phyloP scores from a whole-genome alignment of 2,797 vertebrate species.

The Pristis pectinata region DNA sequence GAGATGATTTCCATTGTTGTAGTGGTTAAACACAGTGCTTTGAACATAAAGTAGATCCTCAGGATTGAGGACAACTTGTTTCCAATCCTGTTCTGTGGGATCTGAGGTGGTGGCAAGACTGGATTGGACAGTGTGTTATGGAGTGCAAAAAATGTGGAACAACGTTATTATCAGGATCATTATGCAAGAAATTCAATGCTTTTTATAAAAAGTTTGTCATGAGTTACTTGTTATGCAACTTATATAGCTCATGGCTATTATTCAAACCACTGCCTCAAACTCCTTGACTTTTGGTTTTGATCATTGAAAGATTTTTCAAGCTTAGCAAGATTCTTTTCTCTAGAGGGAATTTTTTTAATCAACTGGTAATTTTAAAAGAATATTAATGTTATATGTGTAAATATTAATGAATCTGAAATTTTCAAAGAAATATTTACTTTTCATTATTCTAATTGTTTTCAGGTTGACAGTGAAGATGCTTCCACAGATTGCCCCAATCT shows the following conservation, averaged over 20 bases:
- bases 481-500: not conserved
- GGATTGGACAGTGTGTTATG: too few relatives aligned
- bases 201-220: not conserved
- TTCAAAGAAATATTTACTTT: not conserved
- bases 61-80: too few relatives aligned
- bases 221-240: not conserved
- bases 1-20: too few relatives aligned
- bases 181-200: not conserved
- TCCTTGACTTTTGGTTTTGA: constrained; percentile 24
- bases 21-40: not conserved
- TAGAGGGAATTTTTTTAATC: not conserved
- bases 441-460: not conserved
- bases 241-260: constrained; percentile 3
- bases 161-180: not conserved
- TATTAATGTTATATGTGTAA: not conserved
- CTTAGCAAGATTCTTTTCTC: not conserved
- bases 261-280: constrained; percentile 18
- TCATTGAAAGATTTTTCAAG: constrained; percentile 5
- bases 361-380: constrained; percentile 5
- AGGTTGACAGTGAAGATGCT: not conserved
- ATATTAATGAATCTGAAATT: not conserved
- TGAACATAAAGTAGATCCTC: too few relatives aligned
- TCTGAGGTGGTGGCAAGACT: too few relatives aligned
- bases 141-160: not conserved
- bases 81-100: too few relatives aligned